phyloP scores from a whole-genome alignment of 2,888 invertebrate genomes.

The Ceraclea dissimilis region DNA sequence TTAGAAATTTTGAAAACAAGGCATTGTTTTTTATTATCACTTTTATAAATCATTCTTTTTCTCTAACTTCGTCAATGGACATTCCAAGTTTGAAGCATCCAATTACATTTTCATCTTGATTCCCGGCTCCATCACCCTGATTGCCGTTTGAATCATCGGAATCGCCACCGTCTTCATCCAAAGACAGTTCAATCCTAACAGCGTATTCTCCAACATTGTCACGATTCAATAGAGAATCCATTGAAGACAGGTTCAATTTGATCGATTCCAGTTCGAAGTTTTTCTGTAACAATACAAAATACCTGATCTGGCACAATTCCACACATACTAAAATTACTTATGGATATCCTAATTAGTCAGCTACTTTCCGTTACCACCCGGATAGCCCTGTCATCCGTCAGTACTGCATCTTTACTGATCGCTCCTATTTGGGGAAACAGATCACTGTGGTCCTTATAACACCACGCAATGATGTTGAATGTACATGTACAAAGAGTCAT shows the following conservation, averaged over 20 bases:
- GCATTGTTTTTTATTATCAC: no score
- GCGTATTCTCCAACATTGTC: not conserved
- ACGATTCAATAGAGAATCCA: not conserved
- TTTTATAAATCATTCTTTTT: not conserved
- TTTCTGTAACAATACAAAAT: not conserved
- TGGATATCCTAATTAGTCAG: no score
- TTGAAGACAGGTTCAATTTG: not conserved
- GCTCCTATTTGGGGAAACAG: no score
- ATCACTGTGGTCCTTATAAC: no score
- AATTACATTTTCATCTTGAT: not conserved
- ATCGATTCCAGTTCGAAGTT: not conserved
- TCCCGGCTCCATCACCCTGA: not conserved
- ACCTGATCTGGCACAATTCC: not conserved
- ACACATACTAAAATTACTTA: no score
- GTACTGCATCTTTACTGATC: no score
- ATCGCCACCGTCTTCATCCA: not conserved
- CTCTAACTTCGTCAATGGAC: not conserved
- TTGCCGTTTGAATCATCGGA: not conserved
- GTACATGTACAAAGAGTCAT: no score
- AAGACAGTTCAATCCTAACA: not conserved
- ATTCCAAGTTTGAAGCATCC: not conserved
- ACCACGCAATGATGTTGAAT: no score
- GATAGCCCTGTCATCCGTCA: no score
- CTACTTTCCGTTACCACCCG: no score
- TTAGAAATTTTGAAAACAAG: no score